Evolutionary conservation across 2,888 invertebrate species (phyloP), one percentile per base, ranked within the genome.

Genomic region (Leucophenga maculata): DNA sequence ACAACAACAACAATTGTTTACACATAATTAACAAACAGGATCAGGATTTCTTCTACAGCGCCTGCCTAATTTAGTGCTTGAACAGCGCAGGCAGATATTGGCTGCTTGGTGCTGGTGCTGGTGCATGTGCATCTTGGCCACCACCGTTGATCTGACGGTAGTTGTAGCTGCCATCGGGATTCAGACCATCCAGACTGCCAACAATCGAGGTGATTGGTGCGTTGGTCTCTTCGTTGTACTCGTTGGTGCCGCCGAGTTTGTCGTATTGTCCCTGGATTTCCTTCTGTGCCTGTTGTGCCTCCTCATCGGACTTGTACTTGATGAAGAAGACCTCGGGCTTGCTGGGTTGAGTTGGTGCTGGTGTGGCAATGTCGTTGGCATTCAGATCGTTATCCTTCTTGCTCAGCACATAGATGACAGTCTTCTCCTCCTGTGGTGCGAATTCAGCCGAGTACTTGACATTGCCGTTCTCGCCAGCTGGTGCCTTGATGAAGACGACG

Each of bases 321-420:
- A 89, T 86, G 76, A 89, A 89, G 88, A 87, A 89, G 2, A 89
- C 87, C 74, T 89, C 88, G 1, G 88, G 88, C 71, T 89, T 88
- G 78, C 86, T 86, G 72, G 88, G 85, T 71, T 85, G 81, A 2
- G 86, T 83, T 50, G 88, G 88, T 1, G 87, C 83, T 4, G 87
- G 88, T 3, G 86, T 86, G 20, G 84, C 87, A 77, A 88, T 85
- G 22, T 85, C 83, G 6, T 76, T 76, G 22, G 86, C 85, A 72
- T 87, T 77, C 73, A 88, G 59, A 69, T 86, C 86, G 3, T 84
- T 77, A 11, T 84, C 85, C 79, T 89, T 89, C 74, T 88, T 87
- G 77, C 83, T 86, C 67, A 89, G 79, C 32, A 89, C 88, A 77
- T 88, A 89, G 71, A 89, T 88, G 71, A 88, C 87, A 6, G 88